These are phyloP conservation scores for Caenorhabditis sp. DNA, from an alignment of 2,888 invertebrate genomes.

Conservation along the genomic window DNA sequence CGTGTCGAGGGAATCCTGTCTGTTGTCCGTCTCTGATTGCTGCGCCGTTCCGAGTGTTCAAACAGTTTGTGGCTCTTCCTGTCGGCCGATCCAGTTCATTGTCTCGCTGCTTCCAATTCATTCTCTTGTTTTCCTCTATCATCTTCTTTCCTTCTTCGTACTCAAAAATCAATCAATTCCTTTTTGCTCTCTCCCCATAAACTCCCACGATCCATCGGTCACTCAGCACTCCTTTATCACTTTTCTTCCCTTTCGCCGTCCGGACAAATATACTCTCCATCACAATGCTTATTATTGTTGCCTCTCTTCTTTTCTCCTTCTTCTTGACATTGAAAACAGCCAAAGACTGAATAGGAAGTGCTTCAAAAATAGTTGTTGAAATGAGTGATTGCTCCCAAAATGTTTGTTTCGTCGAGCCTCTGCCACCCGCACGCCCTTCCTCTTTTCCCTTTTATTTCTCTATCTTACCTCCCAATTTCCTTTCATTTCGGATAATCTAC, in stretches of 20 bases:
- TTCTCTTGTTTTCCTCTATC: conserved; percentile 11
- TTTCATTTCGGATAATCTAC: conserved; percentile 15
- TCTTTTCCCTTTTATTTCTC: conserved; percentile 8
- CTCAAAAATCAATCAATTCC: background rate
- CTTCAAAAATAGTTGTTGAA: background rate
- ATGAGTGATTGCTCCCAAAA: too few relatives aligned
- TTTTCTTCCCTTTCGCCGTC: background rate
- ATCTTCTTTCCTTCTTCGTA: background rate
- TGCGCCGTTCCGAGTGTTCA: background rate
- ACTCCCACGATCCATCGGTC: conserved; percentile 4
- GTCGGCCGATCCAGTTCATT: background rate
- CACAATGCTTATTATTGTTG: background rate
- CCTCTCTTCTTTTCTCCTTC: background rate
- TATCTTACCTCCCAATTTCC: conserved; percentile 15
- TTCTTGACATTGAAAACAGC: too few relatives aligned
- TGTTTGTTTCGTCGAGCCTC: background rate
- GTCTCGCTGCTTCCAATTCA: conserved; percentile 1
- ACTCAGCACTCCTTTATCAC: background rate
- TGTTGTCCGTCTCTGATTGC: background rate
- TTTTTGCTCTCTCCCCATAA: too few relatives aligned
- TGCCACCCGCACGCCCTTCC: background rate
- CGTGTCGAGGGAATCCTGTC: too few relatives aligned
- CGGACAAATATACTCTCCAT: conserved; percentile 2
- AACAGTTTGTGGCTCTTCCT: conserved; percentile 8
- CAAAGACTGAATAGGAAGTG: background rate